These are phyloP conservation scores for Loripinus fragilis DNA, from an alignment of 2,888 invertebrate genomes.

Conservation along the genomic window DNA sequence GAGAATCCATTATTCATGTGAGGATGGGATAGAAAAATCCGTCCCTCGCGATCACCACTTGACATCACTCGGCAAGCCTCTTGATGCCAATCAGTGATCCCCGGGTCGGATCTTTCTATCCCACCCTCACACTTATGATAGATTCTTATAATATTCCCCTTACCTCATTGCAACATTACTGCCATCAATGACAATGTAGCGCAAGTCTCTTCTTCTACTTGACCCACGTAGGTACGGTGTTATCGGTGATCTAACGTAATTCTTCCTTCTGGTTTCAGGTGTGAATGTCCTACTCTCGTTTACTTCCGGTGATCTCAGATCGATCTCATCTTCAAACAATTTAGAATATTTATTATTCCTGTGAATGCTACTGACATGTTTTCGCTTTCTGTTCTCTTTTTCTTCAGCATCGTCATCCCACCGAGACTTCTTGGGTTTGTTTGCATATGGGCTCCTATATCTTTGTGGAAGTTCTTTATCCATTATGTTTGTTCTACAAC, in stretches of 20 bases:
- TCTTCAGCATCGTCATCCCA: not conserved
- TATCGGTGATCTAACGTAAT: not conserved
- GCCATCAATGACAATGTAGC: slow-evolving; percentile 92
- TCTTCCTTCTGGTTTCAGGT: not conserved
- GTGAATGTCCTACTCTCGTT: not conserved
- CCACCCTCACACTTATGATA: no score
- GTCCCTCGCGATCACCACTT: no score
- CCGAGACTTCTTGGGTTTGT: not conserved
- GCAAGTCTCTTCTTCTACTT: slow-evolving; percentile 51
- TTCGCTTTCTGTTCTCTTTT: not conserved
- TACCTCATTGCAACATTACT: slow-evolving; percentile 93
- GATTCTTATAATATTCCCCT: no score
- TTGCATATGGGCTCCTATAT: not conserved
- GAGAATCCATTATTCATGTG: no score
- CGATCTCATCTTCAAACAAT: not conserved
- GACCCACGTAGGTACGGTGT: not conserved
- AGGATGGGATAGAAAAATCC: no score
- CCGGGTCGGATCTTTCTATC: no score
- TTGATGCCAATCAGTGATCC: no score
- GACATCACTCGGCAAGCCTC: no score
- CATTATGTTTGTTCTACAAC: not conserved
- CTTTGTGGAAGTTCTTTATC: not conserved
- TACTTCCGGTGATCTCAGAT: not conserved
- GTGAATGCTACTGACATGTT: not conserved
- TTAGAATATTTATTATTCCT: not conserved